Conservation (phyloP, 2,797 vertebrate genomes). For the Mus spretus region DNA sequence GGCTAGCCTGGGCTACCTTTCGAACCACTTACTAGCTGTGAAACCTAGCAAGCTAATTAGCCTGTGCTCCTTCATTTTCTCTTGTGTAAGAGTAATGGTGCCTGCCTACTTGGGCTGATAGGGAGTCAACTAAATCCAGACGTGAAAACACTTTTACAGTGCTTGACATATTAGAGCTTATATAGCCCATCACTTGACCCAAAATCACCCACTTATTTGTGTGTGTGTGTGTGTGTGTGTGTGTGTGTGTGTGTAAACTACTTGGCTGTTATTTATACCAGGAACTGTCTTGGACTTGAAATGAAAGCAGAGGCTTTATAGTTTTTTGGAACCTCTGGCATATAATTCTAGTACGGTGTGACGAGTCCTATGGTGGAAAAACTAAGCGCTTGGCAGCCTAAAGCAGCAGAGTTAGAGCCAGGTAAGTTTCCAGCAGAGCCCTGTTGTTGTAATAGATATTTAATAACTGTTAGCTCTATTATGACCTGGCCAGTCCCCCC, state of each 20-base stretch:
- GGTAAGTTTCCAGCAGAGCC: neutral
- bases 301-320: neutral
- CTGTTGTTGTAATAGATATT: too few species aligned
- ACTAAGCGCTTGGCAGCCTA: neutral
- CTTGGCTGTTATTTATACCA: neutral
- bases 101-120: neutral
- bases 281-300: neutral
- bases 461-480: too few species aligned
- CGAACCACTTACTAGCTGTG: neutral
- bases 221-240: too few species aligned
- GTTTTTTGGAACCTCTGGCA: neutral
- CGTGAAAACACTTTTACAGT: neutral
- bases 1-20: neutral
- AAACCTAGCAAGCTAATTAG: neutral
- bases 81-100: neutral
- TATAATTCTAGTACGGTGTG: neutral
- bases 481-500: too few species aligned
- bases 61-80: constrained; percentile 13
- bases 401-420: neutral
- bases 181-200: neutral
- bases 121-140: neutral
- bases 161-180: neutral
- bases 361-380: neutral
- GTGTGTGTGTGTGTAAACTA: too few species aligned
- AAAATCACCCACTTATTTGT: constrained; percentile 13